phyloP scores from a whole-genome alignment of 2,113 vertebrate genomes.

The Neotoma lepida region DNA sequence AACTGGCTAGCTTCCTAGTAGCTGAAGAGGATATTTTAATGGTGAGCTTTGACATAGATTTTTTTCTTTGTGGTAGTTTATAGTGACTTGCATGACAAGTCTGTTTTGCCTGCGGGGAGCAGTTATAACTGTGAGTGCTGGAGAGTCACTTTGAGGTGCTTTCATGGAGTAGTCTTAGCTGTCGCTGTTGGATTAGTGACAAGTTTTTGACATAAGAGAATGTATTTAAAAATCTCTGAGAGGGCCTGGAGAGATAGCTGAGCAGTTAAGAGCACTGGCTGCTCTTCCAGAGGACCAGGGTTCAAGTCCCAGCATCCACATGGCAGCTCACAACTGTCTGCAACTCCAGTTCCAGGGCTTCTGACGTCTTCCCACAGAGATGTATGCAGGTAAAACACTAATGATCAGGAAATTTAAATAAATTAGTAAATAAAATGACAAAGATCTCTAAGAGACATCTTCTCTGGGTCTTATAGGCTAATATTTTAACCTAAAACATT shows the following conservation, averaged over 20 bases:
- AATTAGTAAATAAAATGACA: not conserved
- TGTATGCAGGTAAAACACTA: not conserved
- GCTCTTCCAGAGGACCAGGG: not conserved
- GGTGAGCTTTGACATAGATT: not conserved
- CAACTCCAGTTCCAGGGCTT: not conserved
- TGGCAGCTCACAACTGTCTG: not conserved
- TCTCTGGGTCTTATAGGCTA: slow-evolving; percentile 19
- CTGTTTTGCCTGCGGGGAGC: not conserved
- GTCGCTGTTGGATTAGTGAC: not conserved
- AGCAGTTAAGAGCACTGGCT: not conserved
- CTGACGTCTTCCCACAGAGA: not conserved
- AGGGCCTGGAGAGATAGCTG: not conserved
- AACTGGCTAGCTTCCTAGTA: not conserved
- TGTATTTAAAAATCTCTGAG: not conserved
- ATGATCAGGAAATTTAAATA: not conserved
- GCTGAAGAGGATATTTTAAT: not conserved
- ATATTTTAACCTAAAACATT: slow-evolving; percentile 28
- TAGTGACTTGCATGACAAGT: not conserved
- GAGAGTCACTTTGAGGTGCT: not conserved
- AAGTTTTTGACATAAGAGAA: slow-evolving; percentile 5
- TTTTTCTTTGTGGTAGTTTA: not conserved
- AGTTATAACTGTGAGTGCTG: not conserved
- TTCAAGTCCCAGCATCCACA: not conserved
- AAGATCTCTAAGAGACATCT: not conserved
- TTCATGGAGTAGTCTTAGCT: not conserved